These are phyloP conservation scores for Rhadina sibilatrix DNA, from an alignment of 2,113 vertebrate species.

Conservation along the genomic window DNA sequence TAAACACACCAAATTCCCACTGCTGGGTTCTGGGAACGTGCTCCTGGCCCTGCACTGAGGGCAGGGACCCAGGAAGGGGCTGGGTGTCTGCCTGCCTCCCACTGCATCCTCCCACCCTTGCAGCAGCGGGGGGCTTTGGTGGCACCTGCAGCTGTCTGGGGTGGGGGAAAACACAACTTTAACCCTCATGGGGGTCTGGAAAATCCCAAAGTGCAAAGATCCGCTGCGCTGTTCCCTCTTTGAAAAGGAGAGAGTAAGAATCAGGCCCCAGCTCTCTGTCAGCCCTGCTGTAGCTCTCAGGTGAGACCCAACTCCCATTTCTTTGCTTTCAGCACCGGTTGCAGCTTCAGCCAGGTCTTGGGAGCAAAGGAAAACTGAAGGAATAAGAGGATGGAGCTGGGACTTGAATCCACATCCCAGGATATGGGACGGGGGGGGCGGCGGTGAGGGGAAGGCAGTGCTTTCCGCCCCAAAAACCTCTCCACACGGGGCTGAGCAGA, in stretches of 20 bases:
- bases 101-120: not conserved
- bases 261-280: not conserved
- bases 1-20: constrained; percentile 36
- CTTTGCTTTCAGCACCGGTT: not conserved
- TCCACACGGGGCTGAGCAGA: not conserved
- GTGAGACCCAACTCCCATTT: not conserved
- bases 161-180: not conserved
- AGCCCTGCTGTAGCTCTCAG: not conserved
- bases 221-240: not conserved
- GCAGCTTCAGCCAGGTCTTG: not conserved
- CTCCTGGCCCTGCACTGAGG: not conserved
- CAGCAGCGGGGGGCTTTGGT: not conserved
- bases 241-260: not conserved
- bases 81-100: not conserved
- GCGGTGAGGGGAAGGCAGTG: not conserved
- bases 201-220: not conserved
- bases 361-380: not conserved
- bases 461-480: not conserved
- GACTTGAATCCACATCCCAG: not conserved
- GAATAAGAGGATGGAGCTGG: not conserved
- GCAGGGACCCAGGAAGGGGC: not conserved
- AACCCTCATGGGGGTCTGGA: not conserved
- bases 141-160: not conserved
- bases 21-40: not conserved
- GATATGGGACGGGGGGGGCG: no score